Evolutionary conservation across 2,888 invertebrate genomes (phyloP), one percentile per base, ranked within the genome.

Genomic region (Rugalucina vietnamica): DNA sequence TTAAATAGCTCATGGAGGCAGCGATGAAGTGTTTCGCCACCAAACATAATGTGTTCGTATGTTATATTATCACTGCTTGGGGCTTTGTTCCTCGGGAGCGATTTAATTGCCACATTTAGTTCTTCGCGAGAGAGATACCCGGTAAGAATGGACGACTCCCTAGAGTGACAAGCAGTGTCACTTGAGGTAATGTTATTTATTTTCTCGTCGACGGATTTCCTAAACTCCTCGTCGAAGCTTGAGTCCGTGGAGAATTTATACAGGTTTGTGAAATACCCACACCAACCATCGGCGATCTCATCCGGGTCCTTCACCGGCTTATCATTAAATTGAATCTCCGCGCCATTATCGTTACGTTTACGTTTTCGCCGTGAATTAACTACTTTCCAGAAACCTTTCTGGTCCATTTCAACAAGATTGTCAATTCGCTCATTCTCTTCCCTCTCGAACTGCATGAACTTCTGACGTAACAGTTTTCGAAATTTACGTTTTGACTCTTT

Each of bases 301-400:
- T 1, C 36, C n/a, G 76, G 60, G 32, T 36, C 32, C 37, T 27
- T 24, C 4, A 18, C 36, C 5, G 14, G 49, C 39, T 76, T 27
- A 18, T 29, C 21, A 36, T 76, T 36, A n/a, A 76, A 76, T 1
- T 24, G 5, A 49, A 65, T 60, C 39, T 76, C 76, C 27, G 18
- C 2, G 34, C 36, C 37, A 10, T 5, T 27, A 32, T 39, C 37
- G 4, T 2, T 12, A 32, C 29, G 29, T 54, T 34, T 60, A 60
- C 24, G 12, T 29, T 8, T 12, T 43, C 27, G 34, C 32, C 36
- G 54, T 5, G 34, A 8, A 36, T 75, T 54, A 24, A 75, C 24
- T 32, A 12, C 24, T 36, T 75, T 75, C 75, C 75, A 75, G 24
- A 75, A 75, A 21, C 12, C 57, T 10, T 37, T 39, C 49, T 73